These are phyloP conservation scores for Eremophila alpestris DNA, from an alignment of 2,797 vertebrate genomes.

Conservation along the genomic window DNA sequence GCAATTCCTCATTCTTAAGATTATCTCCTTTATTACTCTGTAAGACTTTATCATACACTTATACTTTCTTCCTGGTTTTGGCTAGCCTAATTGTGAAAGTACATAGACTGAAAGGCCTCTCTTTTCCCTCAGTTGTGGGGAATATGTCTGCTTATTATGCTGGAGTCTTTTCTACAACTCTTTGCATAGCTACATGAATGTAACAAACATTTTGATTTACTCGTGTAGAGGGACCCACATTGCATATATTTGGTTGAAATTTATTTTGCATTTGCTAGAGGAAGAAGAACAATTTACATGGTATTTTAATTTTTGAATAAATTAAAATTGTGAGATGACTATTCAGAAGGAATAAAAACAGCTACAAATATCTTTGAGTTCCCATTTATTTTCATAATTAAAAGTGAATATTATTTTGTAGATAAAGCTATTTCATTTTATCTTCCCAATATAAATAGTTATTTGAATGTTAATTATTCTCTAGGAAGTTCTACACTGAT, in stretches of 20 bases:
- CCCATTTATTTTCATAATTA: conserved; percentile 24
- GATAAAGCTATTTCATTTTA: conserved; percentile 25
- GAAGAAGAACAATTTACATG: neutral
- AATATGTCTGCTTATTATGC: neutral
- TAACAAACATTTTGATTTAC: conserved; percentile 5
- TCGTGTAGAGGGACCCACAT: neutral
- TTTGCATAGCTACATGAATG: conserved; percentile 2
- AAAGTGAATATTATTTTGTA: neutral
- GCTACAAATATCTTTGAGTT: neutral
- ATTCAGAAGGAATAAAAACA: neutral
- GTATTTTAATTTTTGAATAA: conserved; percentile 13
- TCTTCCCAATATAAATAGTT: neutral
- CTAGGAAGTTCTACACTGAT: conserved; percentile 8
- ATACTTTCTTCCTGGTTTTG: neutral
- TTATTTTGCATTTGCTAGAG: conserved; percentile 16
- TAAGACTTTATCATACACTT: neutral
- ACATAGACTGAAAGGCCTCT: neutral
- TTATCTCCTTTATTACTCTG: neutral
- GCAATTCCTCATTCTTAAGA: neutral
- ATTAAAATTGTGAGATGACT: neutral
- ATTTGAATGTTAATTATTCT: conserved; percentile 4
- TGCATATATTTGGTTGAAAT: neutral
- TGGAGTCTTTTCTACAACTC: neutral
- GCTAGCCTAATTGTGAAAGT: neutral
- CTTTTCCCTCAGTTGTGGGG: neutral